Evolutionary conservation across 2,888 invertebrate species (phyloP).

Genomic region (Rapana venosa): DNA sequence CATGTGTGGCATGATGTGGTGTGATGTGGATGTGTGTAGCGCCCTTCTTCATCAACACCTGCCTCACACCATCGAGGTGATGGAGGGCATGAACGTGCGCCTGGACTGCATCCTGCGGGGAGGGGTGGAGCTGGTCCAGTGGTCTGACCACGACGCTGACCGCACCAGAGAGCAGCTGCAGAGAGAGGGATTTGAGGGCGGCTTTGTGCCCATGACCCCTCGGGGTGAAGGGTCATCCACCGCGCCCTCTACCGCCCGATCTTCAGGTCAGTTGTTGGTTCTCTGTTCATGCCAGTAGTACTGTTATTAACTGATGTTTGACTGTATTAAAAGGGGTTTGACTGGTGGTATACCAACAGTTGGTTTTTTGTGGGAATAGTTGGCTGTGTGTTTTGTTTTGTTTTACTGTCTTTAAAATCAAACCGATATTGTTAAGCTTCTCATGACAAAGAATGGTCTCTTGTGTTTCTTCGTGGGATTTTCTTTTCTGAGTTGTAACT

Average conservation of each 20-base stretch:
- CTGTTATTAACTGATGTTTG: neutral
- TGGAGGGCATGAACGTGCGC: conserved; percentile 72
- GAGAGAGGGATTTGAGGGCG: conserved; percentile 66
- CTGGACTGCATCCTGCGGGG: conserved; percentile 87
- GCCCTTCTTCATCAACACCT: conserved; percentile 74
- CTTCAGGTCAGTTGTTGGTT: neutral
- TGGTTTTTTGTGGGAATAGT: too few species aligned
- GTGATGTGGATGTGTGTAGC: conserved; percentile 54
- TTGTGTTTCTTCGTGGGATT: too few species aligned
- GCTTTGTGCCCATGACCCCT: conserved; percentile 57
- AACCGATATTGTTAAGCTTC: too few species aligned
- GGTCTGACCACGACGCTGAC: conserved; percentile 59
- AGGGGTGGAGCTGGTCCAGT: conserved; percentile 64
- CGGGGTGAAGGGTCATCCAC: conserved; percentile 32
- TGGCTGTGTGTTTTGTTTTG: too few species aligned
- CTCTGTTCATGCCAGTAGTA: neutral
- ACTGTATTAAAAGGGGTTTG: neutral
- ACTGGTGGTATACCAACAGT: neutral
- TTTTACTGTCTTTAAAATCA: too few species aligned
- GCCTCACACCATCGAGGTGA: conserved; percentile 70
- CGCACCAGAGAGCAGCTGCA: conserved; percentile 59
- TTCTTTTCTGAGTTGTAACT: too few species aligned
- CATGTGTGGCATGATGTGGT: neutral
- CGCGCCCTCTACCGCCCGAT: neutral
- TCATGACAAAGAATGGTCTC: too few species aligned